phyloP scores from a whole-genome alignment of 2,113 vertebrate genomes.

The Noturus placidus region DNA sequence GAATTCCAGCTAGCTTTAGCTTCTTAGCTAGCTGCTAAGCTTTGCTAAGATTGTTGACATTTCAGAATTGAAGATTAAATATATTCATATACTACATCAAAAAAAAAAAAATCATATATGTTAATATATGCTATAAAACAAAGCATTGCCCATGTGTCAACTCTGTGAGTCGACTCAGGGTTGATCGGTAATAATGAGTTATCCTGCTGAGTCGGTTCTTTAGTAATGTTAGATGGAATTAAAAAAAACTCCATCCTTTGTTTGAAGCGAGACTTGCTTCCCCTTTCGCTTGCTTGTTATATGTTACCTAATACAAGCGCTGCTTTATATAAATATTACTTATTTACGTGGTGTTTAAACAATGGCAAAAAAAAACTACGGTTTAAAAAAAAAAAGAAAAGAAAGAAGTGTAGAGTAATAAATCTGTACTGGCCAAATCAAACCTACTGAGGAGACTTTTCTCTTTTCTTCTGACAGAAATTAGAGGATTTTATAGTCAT shows the following conservation, averaged over 20 bases:
- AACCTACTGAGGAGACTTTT: background rate
- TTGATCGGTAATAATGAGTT: background rate
- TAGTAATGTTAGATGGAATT: background rate
- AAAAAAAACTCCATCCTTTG: slow-evolving; percentile 16
- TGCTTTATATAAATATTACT: background rate
- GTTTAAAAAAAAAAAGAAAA: background rate
- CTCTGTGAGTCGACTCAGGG: background rate
- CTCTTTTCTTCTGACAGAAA: background rate
- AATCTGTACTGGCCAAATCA: background rate
- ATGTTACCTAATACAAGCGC: background rate
- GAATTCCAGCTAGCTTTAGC: slow-evolving; percentile 49
- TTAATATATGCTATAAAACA: background rate
- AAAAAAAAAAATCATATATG: background rate
- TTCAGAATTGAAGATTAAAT: background rate
- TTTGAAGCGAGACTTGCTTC: background rate
- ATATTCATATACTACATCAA: too few relatives aligned
- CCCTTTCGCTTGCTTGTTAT: background rate
- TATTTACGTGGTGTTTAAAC: background rate
- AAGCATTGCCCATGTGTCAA: background rate
- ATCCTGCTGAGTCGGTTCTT: background rate
- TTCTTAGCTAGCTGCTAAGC: background rate
- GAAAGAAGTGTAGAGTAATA: background rate
- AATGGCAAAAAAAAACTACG: background rate
- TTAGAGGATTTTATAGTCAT: background rate
- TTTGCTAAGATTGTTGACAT: slow-evolving; percentile 15